These are phyloP conservation scores for Neodiprion fabricii DNA, from an alignment of 1,140 invertebrate species.

Conservation along the genomic window DNA sequence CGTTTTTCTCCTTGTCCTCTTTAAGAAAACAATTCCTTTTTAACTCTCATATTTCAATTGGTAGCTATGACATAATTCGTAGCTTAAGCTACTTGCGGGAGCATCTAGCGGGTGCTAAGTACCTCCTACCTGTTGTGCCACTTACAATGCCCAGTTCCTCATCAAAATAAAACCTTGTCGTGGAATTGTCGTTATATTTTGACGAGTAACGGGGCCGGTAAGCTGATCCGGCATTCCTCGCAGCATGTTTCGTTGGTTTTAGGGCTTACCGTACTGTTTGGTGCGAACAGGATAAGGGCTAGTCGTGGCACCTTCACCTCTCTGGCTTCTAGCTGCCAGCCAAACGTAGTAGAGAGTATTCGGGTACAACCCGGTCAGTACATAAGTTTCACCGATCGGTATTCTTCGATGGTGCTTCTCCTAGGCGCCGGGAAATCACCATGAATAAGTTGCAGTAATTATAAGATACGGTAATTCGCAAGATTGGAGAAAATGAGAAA, in stretches of 20 bases:
- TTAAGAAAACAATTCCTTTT: slow-evolving; percentile 8
- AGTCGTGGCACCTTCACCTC: slow-evolving; percentile 93
- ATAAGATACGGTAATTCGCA: not conserved
- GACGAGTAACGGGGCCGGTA: slow-evolving; percentile 12
- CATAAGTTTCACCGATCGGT: slow-evolving; percentile 83
- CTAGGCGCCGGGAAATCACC: slow-evolving; percentile 44
- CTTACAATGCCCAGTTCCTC: slow-evolving; percentile 21
- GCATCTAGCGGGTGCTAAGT: slow-evolving; percentile 52
- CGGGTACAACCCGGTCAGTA: slow-evolving; percentile 86
- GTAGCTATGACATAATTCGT: slow-evolving; percentile 34
- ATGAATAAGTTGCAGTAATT: slow-evolving; percentile 14
- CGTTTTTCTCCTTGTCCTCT: slow-evolving; percentile 13
- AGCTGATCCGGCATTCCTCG: slow-evolving; percentile 51
- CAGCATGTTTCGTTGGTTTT: slow-evolving; percentile 46
- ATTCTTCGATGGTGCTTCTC: slow-evolving; percentile 75
- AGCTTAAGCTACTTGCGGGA: slow-evolving; percentile 57
- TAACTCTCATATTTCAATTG: slow-evolving; percentile 17
- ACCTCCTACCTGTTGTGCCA: slow-evolving; percentile 58
- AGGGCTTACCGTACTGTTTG: slow-evolving; percentile 95
- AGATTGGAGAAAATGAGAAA: not conserved
- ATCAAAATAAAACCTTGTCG: slow-evolving; percentile 17
- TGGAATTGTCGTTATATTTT: slow-evolving; percentile 24
- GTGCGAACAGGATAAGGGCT: slow-evolving; percentile 93
- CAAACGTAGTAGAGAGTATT: slow-evolving; percentile 97
- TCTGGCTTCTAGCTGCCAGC: slow-evolving; percentile 88